Conservation (phyloP, 2,113 vertebrate species). For the Ptyas mucosa region DNA sequence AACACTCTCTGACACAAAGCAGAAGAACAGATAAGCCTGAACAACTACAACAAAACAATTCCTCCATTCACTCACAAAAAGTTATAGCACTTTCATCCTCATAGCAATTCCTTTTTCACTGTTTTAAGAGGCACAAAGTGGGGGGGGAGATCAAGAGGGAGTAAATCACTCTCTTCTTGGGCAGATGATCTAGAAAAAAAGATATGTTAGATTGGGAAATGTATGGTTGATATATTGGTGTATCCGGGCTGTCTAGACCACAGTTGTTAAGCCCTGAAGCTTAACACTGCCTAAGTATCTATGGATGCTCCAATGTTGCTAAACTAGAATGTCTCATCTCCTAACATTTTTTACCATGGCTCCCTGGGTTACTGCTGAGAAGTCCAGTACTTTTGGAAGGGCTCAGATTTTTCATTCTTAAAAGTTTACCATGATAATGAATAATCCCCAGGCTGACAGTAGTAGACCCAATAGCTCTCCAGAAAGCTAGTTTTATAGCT, state of each 20-base stretch:
- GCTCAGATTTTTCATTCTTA: not conserved
- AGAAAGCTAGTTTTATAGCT: not conserved
- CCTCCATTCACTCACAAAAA: not conserved
- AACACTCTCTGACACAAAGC: not conserved
- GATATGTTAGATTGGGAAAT: not conserved
- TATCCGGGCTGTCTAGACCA: not conserved
- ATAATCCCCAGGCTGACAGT: not conserved
- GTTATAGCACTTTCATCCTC: not conserved
- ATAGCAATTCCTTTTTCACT: not conserved
- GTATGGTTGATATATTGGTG: not conserved
- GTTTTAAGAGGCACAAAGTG: not conserved
- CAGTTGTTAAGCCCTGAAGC: not conserved
- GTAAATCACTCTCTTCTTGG: not conserved
- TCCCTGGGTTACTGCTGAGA: not conserved
- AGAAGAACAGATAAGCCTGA: not conserved
- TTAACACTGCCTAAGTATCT: not conserved
- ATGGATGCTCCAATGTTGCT: not conserved
- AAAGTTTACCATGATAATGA: not conserved
- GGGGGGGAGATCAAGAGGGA: not conserved
- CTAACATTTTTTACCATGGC: not conserved
- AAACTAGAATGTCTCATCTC: not conserved
- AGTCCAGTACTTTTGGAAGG: not conserved
- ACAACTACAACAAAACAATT: not conserved
- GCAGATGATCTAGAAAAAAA: not conserved
- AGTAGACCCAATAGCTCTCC: not conserved